Percentiles rank a stretch among this genome's conserved stretches.
Conservation (phyloP, 30 jellyfish, hydroid and myxozoan genomes). For the Morbakka virulenta region DNA sequence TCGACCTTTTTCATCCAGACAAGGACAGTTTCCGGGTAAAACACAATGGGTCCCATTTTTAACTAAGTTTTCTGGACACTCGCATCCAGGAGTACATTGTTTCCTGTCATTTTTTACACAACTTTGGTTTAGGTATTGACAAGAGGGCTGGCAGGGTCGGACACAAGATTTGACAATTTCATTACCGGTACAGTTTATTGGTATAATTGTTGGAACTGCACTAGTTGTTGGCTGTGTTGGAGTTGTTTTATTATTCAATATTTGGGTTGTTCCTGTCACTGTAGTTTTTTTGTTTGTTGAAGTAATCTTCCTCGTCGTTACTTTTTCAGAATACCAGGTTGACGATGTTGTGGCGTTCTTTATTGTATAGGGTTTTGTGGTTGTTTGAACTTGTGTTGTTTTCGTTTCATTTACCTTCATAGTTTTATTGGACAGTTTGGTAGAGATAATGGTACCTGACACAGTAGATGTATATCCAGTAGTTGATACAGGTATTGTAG, state of each 20-base stretch:
- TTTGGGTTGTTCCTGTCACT: not conserved
- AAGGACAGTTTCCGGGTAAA: conserved; percentile 70
- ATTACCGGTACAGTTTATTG: conserved; percentile 43
- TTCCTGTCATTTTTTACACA: conserved; percentile 7
- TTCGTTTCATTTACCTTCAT: not conserved
- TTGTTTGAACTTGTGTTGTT: not conserved
- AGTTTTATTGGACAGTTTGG: not conserved
- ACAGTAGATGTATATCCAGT: conserved; percentile 2
- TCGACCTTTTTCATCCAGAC: conserved; percentile 44
- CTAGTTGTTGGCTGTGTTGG: not conserved
- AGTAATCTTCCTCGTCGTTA: not conserved
- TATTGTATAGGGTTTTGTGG: not conserved
- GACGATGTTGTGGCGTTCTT: not conserved
- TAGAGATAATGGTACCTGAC: not conserved
- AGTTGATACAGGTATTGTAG: conserved; percentile 22
- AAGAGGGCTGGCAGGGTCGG: conserved; percentile 29
- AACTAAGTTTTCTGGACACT: conserved; percentile 47
- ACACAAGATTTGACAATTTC: conserved; percentile 37
- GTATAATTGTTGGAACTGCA: not conserved
- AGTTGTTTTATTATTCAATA: conserved; percentile 2
- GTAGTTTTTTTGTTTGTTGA: not conserved
- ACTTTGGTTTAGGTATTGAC: conserved; percentile 38
- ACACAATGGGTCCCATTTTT: conserved; percentile 80
- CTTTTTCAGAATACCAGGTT: not conserved
- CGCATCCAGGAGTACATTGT: conserved; percentile 57